Evolutionary conservation across 1,140 invertebrate genomes (phyloP), one percentile per base, ranked within the genome.

Genomic region (Helicoverpa armigera): DNA sequence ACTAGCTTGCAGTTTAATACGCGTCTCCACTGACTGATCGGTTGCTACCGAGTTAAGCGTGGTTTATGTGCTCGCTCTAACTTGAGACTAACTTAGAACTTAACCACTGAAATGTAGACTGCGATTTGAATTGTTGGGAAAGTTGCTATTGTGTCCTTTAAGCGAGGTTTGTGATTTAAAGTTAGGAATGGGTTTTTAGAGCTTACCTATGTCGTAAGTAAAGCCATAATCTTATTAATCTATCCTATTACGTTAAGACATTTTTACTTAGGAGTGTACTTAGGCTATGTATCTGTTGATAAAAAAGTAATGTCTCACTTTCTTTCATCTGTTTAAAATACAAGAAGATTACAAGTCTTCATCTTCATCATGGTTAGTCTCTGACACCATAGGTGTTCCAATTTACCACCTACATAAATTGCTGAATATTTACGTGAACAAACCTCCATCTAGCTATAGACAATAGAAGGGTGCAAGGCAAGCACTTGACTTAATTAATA

Each of bases 1-100:
- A 43, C 65, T 48, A 9, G 14, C n/a, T 9, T 67, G 16, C 16
- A 48, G 48, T 67, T 54, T 73, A 54, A 73, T 73, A 73, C 53
- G 53, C 56, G 69, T 73, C 51, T 54, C 54, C 69, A 73, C 69
- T 73, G 69, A 73, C 51, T 69, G 65, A 69, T 69, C 65, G 65
- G 65, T 11, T 18, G 65, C 18, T 7, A 12, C 11, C 2, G 10
- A 48, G 14, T 50, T n/a, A 18, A 69, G 65, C 18, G 43, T 50
- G 43, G 65, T 69, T 69, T 29, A 48, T 50, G 16, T 50, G n/a
- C 31, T 12, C 65, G 35, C 65, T 18, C 43, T 23, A 50, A 69
- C 65, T 69, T 67, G 63, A 67, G 43, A 50, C 9, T 43, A 16
- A 67, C 35, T 67, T 13, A 43, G 11, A 69, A 43, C 50, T 69